Conservation (phyloP, 2,888 invertebrate genomes). For the Acronicta alni region DNA sequence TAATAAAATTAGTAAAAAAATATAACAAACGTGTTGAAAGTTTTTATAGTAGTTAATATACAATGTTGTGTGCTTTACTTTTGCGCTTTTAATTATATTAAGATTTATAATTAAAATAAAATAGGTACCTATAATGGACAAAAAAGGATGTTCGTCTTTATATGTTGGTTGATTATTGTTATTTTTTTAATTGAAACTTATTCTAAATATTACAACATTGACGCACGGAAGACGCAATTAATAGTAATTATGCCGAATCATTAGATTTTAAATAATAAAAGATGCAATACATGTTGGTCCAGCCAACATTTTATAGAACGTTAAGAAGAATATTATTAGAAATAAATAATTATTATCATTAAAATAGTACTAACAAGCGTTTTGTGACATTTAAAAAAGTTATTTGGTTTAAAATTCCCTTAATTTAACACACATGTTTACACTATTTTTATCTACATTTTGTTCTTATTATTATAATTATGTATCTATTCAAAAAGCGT, state of each 20-base stretch:
- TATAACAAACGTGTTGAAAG: constrained; percentile 22
- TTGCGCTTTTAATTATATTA: constrained; percentile 21
- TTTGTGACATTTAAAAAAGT: constrained; percentile 61
- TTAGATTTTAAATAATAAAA: constrained; percentile 49
- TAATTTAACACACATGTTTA: constrained; percentile 65
- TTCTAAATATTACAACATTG: constrained; percentile 51
- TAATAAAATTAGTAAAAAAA: constrained; percentile 39
- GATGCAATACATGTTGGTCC: constrained; percentile 64
- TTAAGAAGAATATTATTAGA: constrained; percentile 58
- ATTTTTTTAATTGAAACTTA: constrained; percentile 40
- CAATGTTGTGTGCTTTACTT: constrained; percentile 19
- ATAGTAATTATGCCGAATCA: constrained; percentile 57
- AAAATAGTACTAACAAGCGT: constrained; percentile 60
- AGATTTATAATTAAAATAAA: not conserved
- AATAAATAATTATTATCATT: constrained; percentile 53
- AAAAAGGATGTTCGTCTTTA: constrained; percentile 3
- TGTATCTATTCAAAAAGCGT: constrained; percentile 64
- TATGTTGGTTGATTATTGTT: constrained; percentile 17
- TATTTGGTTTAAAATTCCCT: constrained; percentile 61
- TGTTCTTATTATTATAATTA: constrained; percentile 61
- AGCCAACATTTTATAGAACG: constrained; percentile 64
- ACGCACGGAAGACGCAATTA: constrained; percentile 67
- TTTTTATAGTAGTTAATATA: constrained; percentile 3
- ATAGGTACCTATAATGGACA: not conserved
- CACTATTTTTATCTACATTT: constrained; percentile 65